These are phyloP conservation scores for Macquaria ambigua DNA, from an alignment of 2,113 vertebrate genomes.

Conservation along the genomic window DNA sequence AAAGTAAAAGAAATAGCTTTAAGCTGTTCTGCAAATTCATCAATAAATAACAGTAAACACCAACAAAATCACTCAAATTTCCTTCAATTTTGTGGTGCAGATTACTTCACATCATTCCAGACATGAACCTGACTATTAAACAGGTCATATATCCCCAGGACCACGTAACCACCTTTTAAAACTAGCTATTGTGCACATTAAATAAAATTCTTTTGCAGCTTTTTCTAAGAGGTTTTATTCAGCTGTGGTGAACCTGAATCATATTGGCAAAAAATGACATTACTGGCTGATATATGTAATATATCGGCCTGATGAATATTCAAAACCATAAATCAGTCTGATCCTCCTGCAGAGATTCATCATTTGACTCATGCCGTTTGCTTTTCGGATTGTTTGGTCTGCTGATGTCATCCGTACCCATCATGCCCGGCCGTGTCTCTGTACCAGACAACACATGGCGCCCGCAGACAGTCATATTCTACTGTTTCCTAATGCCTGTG, in stretches of 20 bases:
- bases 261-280: not conserved
- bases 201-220: not conserved
- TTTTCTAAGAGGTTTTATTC: not conserved
- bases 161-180: not conserved
- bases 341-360: not conserved
- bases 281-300: not conserved
- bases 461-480: constrained; percentile 39
- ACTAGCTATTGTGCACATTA: not conserved
- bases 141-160: not conserved
- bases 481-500: constrained; percentile 23
- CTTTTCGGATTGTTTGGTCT: constrained; percentile 28
- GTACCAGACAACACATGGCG: constrained; percentile 40
- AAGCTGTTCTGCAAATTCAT: not conserved
- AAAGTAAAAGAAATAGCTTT: too few species aligned
- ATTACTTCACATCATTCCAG: not conserved
- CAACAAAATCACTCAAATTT: not conserved
- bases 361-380: constrained; percentile 19
- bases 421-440: constrained; percentile 42
- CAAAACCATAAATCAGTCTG: not conserved
- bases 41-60: not conserved
- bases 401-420: constrained; percentile 36
- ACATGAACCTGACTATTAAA: not conserved
- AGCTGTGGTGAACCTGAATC: not conserved
- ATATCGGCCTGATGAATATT: not conserved
- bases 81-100: not conserved